Evolutionary conservation across 2,888 invertebrate species (phyloP).

Genomic region (Chrysina gloriosa): DNA sequence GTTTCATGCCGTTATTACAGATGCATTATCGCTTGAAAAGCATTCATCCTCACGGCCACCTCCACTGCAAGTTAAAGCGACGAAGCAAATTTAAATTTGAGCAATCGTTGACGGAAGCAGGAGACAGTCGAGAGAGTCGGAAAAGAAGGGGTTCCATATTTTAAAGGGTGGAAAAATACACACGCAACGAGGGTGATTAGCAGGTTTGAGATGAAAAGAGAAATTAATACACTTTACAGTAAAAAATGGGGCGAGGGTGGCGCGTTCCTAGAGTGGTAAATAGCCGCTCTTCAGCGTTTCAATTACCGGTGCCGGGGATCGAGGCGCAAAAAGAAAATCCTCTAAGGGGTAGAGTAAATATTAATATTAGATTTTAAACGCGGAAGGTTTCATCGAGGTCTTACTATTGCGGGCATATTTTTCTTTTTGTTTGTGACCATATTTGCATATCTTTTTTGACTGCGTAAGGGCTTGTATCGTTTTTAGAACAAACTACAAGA

Average conservation of each 20-base stretch:
- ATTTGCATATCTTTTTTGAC: background rate
- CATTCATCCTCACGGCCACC: too few relatives aligned
- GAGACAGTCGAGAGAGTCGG: too few relatives aligned
- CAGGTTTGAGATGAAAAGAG: background rate
- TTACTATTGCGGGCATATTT: background rate
- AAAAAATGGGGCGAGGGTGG: background rate
- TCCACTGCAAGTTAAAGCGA: too few relatives aligned
- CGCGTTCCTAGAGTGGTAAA: background rate
- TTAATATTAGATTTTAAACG: background rate
- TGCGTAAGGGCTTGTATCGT: too few relatives aligned
- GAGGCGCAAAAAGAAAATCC: background rate
- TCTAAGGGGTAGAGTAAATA: background rate
- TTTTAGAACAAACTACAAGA: too few relatives aligned
- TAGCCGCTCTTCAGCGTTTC: background rate
- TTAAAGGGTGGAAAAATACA: background rate
- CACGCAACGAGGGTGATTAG: constrained; percentile 1
- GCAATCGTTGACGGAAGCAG: too few relatives aligned
- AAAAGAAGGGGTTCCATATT: background rate
- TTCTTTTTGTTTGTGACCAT: background rate
- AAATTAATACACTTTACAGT: constrained; percentile 14
- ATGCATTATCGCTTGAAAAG: too few relatives aligned
- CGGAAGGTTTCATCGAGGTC: background rate
- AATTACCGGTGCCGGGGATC: background rate
- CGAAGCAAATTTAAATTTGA: too few relatives aligned
- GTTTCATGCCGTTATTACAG: too few relatives aligned